Evolutionary conservation across 2,113 vertebrate genomes (phyloP).

Genomic region (Hippopotamus amphibius): DNA sequence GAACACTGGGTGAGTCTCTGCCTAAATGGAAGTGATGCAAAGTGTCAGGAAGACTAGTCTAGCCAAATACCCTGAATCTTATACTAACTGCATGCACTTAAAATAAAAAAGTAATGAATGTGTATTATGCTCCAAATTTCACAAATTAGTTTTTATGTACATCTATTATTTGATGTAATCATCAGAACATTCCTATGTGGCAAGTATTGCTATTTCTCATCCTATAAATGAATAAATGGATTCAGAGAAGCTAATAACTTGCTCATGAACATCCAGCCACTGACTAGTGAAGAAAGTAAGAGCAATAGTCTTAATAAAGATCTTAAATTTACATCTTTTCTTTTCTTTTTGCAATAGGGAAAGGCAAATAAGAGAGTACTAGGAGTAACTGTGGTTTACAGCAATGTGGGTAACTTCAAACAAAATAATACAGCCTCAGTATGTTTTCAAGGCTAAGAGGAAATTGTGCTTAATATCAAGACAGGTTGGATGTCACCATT

Average conservation of each 20-base stretch:
- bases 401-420: not conserved
- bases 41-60: not conserved
- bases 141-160: not conserved
- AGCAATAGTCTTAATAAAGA: not conserved
- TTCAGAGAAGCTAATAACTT: not conserved
- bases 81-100: not conserved
- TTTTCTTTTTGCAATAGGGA: not conserved
- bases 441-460: not conserved
- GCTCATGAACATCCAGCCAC: not conserved
- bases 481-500: not conserved
- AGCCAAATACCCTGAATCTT: not conserved
- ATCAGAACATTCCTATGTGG: not conserved
- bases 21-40: not conserved
- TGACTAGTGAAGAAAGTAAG: slow-evolving; percentile 1
- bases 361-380: not conserved
- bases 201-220: not conserved
- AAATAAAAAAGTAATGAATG: slow-evolving; percentile 2
- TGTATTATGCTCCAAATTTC: not conserved
- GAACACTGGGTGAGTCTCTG: not conserved
- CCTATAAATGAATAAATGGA: not conserved
- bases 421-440: not conserved
- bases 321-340: not conserved
- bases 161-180: not conserved
- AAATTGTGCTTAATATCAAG: not conserved
- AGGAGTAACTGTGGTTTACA: not conserved